Conservation (phyloP, 2,888 invertebrate genomes). For the Perizoma flavofasciatum region DNA sequence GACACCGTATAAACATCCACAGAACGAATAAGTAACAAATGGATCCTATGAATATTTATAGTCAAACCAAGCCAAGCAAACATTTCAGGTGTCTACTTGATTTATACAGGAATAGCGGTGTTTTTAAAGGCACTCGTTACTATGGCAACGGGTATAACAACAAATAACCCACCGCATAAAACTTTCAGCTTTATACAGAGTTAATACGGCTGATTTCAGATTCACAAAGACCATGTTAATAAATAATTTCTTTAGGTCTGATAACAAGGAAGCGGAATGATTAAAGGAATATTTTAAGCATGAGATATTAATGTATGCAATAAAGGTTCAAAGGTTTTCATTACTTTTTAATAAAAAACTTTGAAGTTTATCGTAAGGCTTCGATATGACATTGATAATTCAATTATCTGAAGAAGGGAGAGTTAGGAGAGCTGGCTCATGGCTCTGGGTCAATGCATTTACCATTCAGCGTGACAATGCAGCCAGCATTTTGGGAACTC, state of each 20-base stretch:
- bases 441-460: no score
- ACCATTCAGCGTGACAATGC: no score
- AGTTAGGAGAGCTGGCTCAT: no score
- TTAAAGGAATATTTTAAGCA: conserved; percentile 26
- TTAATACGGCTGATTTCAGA: conserved; percentile 15
- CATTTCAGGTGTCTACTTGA: conserved; percentile 39
- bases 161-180: conserved; percentile 33
- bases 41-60: conserved; percentile 37
- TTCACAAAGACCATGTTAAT: conserved; percentile 24
- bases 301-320: conserved; percentile 22
- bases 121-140: conserved; percentile 45
- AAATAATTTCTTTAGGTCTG: conserved; percentile 32
- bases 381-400: neutral
- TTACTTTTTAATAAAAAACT: neutral
- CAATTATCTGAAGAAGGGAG: no score
- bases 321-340: conserved; percentile 2
- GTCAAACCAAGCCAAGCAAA: conserved; percentile 37
- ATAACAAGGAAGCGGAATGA: conserved; percentile 29
- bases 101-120: conserved; percentile 32
- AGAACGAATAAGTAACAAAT: conserved; percentile 16
- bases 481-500: no score
- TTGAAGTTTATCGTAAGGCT: conserved; percentile 6
- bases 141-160: conserved; percentile 56
- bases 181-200: conserved; percentile 25
- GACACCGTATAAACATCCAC: neutral